Evolutionary conservation across 2,888 invertebrate genomes (phyloP).

Genomic region (Hypercompe scribonia): DNA sequence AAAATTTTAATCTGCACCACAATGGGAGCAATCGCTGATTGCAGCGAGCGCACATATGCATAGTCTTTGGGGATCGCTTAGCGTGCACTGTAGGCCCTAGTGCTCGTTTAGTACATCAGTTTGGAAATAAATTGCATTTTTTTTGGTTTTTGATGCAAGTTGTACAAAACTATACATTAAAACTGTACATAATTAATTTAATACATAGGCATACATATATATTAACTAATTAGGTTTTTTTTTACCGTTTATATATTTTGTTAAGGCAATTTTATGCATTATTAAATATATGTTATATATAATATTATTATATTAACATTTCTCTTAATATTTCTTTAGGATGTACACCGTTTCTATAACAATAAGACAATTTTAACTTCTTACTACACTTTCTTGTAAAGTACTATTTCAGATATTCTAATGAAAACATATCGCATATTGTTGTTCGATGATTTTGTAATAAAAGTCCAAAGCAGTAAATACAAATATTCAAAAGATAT

Average conservation of each 20-base stretch:
- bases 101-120: background rate
- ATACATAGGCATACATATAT: too few relatives aligned
- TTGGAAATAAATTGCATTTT: background rate
- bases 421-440: background rate
- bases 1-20: constrained; percentile 85
- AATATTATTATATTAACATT: too few relatives aligned
- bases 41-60: constrained; percentile 83
- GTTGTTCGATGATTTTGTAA: background rate
- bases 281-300: too few relatives aligned
- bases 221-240: too few relatives aligned
- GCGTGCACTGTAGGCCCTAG: constrained; percentile 64
- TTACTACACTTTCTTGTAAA: background rate
- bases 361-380: background rate
- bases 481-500: background rate
- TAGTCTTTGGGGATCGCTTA: constrained; percentile 85
- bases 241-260: too few relatives aligned
- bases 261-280: too few relatives aligned
- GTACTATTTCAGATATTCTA: too few relatives aligned
- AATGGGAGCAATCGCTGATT: constrained; percentile 84
- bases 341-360: background rate
- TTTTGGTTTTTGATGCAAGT: background rate
- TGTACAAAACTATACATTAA: background rate
- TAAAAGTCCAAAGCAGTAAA: background rate
- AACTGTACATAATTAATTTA: too few relatives aligned
- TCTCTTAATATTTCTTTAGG: too few relatives aligned